Percentiles rank a stretch among this genome's conserved stretches.
These are phyloP conservation scores for Emydura subglobosa DNA, from an alignment of 2,113 vertebrate species.

Conservation along the genomic window DNA sequence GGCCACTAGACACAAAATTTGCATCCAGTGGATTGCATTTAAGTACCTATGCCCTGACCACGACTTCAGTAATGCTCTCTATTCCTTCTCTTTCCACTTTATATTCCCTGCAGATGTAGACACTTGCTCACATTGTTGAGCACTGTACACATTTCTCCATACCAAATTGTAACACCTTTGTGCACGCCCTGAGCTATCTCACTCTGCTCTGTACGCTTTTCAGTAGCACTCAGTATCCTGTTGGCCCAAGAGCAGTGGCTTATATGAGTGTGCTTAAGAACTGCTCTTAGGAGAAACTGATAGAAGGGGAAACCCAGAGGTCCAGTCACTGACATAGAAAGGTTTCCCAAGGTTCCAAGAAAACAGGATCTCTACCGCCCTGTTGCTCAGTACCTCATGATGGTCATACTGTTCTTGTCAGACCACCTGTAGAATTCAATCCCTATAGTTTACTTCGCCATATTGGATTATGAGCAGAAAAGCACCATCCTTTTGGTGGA, in stretches of 20 bases:
- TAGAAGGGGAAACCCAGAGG: background rate
- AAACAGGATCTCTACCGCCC: background rate
- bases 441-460: background rate
- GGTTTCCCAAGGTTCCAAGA: background rate
- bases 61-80: background rate
- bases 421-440: background rate
- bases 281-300: background rate
- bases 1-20: background rate
- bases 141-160: background rate
- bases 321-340: background rate
- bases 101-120: background rate
- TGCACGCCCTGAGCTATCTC: background rate
- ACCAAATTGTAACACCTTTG: fast-evolving
- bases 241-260: background rate
- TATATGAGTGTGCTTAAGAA: background rate
- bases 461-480: background rate
- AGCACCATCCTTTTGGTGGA: background rate
- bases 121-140: background rate
- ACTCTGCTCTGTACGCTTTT: background rate
- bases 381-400: background rate
- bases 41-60: background rate
- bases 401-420: background rate
- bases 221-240: background rate
- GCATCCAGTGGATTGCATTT: background rate
- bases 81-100: background rate